Evolutionary conservation across 2,888 invertebrate species (phyloP), one percentile per base, ranked within the genome.

Genomic region (Hydropsyche betteni): DNA sequence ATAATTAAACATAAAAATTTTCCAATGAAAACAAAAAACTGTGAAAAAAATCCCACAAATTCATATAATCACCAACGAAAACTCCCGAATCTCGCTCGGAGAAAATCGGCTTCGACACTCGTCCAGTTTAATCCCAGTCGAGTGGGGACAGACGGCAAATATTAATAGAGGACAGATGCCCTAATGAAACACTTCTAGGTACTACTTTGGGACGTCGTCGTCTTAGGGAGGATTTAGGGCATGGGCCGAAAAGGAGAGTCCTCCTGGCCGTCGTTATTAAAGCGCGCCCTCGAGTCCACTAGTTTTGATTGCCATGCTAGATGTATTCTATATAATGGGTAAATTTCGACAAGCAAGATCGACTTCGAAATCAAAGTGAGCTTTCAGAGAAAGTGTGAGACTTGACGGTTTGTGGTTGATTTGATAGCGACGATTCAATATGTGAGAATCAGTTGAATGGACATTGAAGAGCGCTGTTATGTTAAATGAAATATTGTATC

Each of bases 151-250:
- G 36, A 64, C 36, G 64, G 64, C 64, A 64, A 64, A 64, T 64
- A 64, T 64, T 64, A 64, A 64, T 64, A 64, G 64, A 64, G 64
- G 64, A 64, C 64, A 64, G 64, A 64, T 64, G 64, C 36, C 64
- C 64, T 64, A 64, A 64, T 64, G 64, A 64, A 64, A 64, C 64
- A 33, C 64, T 64, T 24, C 64, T 33, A 12, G 34, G 64, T 36
- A 2, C 24, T 24, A 24, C 36, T 5, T 12, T 34, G 64, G 24
- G 34, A 12, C n/a, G n/a, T 5, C 2, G 7, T 12, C 64, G 64
- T 64, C 64, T 64, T 36, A 7, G 36, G 36, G 36, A 10, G 34
- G 36, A 24, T 24, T 24, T 24, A 24, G 44, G 44, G 6, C 44
- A 6, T 10, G 44, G 44, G 44, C 1, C 44, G 24, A 24, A 24